Percentiles rank a stretch among this genome's conserved stretches.
Evolutionary conservation across 2,888 invertebrate genomes (phyloP).

Genomic region (Caenorhabditis sp.): DNA sequence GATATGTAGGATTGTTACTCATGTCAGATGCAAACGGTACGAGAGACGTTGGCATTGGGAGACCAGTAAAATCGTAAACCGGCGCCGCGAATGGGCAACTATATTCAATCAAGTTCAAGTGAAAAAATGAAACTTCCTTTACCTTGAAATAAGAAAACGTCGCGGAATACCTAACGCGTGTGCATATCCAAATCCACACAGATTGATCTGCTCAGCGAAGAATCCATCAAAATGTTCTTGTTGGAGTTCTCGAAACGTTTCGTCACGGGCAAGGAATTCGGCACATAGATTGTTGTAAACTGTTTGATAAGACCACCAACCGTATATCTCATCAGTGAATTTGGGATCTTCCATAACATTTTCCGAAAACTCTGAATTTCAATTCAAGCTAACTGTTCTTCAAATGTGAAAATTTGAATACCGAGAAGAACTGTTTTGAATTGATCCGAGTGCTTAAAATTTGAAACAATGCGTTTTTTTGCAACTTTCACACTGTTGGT

Average conservation of each 20-base stretch:
- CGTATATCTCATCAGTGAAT: background rate
- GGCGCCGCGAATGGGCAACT: constrained; percentile 48
- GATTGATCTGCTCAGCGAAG: constrained; percentile 71
- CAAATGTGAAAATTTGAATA: background rate
- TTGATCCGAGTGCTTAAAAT: background rate
- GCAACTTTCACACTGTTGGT: constrained; percentile 49
- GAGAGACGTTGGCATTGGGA: constrained; percentile 38
- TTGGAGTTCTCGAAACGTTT: constrained; percentile 59
- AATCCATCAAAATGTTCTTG: constrained; percentile 71
- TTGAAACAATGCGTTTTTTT: constrained; percentile 1
- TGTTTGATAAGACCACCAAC: constrained; percentile 30
- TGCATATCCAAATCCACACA: constrained; percentile 70
- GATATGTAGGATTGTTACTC: constrained; percentile 31
- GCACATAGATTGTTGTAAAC: constrained; percentile 35
- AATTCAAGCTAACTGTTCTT: too few species aligned
- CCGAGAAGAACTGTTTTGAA: constrained; percentile 14
- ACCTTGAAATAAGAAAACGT: constrained; percentile 72
- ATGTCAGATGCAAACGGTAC: constrained; percentile 39
- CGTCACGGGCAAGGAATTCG: constrained; percentile 61
- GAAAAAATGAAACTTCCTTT: background rate
- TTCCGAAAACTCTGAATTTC: constrained; percentile 18
- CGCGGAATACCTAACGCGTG: constrained; percentile 68
- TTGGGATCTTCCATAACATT: background rate
- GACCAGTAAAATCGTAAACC: constrained; percentile 37
- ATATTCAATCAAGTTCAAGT: too few species aligned